Evolutionary conservation across 2,113 vertebrate species (phyloP), one percentile per base, ranked within the genome.

Genomic region (Planiliza haematocheilus): DNA sequence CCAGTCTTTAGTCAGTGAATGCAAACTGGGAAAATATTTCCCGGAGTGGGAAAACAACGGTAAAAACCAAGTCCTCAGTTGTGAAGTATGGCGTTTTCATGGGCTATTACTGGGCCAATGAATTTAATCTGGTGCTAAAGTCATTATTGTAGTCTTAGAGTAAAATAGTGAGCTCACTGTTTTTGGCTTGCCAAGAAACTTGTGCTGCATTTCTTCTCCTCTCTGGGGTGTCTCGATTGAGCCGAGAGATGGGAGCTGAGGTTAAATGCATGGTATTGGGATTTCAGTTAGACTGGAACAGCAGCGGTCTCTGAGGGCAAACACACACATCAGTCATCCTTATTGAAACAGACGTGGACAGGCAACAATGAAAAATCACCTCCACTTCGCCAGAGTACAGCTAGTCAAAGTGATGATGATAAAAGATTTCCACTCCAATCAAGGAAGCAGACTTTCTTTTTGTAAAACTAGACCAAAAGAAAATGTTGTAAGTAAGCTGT

Each of bases 261-360:
- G 24, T 46, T 53, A 18, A 52, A 57, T 46, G 39, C 30, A 41
- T 39, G n/a, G 56, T 64, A 64, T 38, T 72, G 45, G 70, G 70
- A 75, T 73, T 76, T 58, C 59, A 60, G 61, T 41, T 36, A 21
- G 56, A 76, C 49, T 63, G 77, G 60, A 83, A 68, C 70, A 71
- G 74, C 59, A 66, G 56, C 34, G 34, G 43, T 74, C 73, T 81
- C 70, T 37, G 42, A 78, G 66, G 71, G 36, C 41, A 59, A 79
- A 86, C 43, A 66, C 75, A 71, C 67, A 73, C 75, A 75, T 86
- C 84, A 60, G 24, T 87, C 62, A 70, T 81, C 18, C 52, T 60
- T 46, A 69, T 55, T 75, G 70, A 80, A 78, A 56, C 58, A 57
- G 78, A 79, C 51, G 2, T 51, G 39, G 65, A 83, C 59, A 64